Percentiles rank a stretch among this genome's conserved stretches.
Conservation (phyloP, 2,888 invertebrate species). For the Phortica magna region DNA sequence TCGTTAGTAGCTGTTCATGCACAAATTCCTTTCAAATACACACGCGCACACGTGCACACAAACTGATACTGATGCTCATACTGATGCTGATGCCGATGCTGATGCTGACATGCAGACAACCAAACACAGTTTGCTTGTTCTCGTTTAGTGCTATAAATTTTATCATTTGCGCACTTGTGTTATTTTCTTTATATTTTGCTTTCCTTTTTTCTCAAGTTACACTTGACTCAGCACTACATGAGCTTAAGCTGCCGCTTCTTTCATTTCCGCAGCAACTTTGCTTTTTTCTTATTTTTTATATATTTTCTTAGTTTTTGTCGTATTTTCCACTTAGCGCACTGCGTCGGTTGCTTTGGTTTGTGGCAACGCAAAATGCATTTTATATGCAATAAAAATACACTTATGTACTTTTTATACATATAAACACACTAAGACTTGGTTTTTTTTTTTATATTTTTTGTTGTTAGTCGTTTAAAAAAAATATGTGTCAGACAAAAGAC, state of each 20-base stretch:
- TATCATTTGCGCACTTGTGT: conserved; percentile 43
- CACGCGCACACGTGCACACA: background rate
- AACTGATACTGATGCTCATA: background rate
- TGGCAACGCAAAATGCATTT: conserved; percentile 71
- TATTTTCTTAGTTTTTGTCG: conserved; percentile 49
- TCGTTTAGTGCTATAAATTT: conserved; percentile 51
- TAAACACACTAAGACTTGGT: conserved; percentile 13
- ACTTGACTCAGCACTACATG: background rate
- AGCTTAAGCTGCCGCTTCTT: background rate
- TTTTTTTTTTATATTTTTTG: background rate
- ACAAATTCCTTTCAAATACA: background rate
- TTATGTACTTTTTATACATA: conserved; percentile 62
- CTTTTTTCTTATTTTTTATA: conserved; percentile 19
- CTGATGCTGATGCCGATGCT: background rate
- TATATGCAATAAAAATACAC: conserved; percentile 71
- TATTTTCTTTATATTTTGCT: conserved; percentile 3
- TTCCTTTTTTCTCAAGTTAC: background rate
- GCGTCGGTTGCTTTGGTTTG: conserved; percentile 62
- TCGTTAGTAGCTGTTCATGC: background rate
- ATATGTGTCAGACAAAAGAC: background rate
- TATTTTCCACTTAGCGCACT: conserved; percentile 64
- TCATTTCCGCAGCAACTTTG: background rate
- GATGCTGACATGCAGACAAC: background rate
- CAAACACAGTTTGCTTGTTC: conserved; percentile 1
- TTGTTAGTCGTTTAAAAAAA: conserved; percentile 7